Base-by-base conservation (phyloP, 2,888 invertebrate genomes). In the Chydorus sphaericus region DNA sequence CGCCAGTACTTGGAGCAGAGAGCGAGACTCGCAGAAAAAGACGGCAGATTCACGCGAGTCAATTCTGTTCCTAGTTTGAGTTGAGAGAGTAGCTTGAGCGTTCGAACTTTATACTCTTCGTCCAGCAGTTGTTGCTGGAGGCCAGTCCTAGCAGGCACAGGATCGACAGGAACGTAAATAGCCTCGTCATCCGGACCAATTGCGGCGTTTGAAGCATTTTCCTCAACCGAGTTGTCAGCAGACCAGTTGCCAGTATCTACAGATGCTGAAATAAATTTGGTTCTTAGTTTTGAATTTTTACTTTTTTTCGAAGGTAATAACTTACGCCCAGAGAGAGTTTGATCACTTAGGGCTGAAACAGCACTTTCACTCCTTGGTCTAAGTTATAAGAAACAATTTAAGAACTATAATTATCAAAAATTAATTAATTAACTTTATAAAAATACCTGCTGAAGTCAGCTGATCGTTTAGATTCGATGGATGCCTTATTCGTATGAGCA, bases 61-160 rank as follows among this genome's bases (percentile, higher is more conserved):
- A 75, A 67, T 63, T 75, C 74, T 71, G 72, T 73, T 58, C 74
- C 74, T 20, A 74, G 66, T 61, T 73, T 72, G 57, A 74, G 67
- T 61, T 73, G 73, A 23, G 72, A 71, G 38, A 74, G 65, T 14
- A 74, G 64, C 58, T 72, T 70, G 50, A 73, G 65, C 48, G 73
- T 71, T 55, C 73, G 65, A 53, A 68, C 68, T 65, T 56, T 68
- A 65, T 61, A 67, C 67, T 48, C 71, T 68, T 30, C 60, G 36
- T 8, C 23, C 23, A 18, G 20, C 10, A 10, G 23, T 44, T 44
- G 26, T 44, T 44, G 44, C 16, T 23, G 26, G 23, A 44, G 20
- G 14, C 14, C 14, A 10, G 23, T 28, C n/a, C n/a, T n/a, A n/a
- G n/a, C n/a, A n/a, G n/a, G n/a, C n/a, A n/a, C n/a, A n/a, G n/a